Evolutionary conservation across 2,113 vertebrate species (phyloP).

Genomic region (Ranitomeya imitator): DNA sequence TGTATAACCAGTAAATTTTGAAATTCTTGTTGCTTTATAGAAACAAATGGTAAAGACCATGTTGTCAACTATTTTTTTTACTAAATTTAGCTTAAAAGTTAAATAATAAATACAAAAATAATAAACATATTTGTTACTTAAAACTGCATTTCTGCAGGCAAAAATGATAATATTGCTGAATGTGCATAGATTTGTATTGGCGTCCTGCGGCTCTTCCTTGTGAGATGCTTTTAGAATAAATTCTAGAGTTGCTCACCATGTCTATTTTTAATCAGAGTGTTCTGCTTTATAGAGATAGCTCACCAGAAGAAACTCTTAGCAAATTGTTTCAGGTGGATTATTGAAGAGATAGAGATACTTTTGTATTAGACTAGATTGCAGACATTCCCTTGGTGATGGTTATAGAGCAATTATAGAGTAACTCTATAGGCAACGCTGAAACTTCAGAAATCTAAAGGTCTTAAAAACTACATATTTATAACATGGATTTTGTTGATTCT

Average conservation of each 20-base stretch:
- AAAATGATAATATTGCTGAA: slow-evolving; percentile 19
- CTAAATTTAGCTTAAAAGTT: neutral
- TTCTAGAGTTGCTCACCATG: slow-evolving; percentile 2
- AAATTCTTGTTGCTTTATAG: neutral
- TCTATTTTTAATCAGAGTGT: slow-evolving; percentile 30
- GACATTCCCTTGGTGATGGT: neutral
- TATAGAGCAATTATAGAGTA: neutral
- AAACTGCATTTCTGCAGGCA: neutral
- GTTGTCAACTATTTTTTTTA: neutral
- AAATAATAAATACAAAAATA: slow-evolving; percentile 19
- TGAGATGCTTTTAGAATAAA: slow-evolving; percentile 25
- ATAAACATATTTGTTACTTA: slow-evolving; percentile 20
- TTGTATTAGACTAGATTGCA: slow-evolving; percentile 6
- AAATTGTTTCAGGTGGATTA: slow-evolving; percentile 23
- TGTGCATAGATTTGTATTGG: slow-evolving; percentile 26
- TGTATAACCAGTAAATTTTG: neutral
- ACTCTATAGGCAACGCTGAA: neutral
- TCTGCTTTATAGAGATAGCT: neutral
- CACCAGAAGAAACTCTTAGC: neutral
- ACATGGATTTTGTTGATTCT: neutral
- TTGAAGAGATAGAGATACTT: slow-evolving; percentile 4
- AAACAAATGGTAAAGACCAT: neutral
- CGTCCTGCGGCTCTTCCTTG: neutral
- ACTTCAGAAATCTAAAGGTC: neutral
- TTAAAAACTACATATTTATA: neutral